Percentiles rank a stretch among this genome's conserved stretches.
These are phyloP conservation scores for Hystrix brachyura DNA, from an alignment of 2,113 vertebrate species.

Conservation along the genomic window DNA sequence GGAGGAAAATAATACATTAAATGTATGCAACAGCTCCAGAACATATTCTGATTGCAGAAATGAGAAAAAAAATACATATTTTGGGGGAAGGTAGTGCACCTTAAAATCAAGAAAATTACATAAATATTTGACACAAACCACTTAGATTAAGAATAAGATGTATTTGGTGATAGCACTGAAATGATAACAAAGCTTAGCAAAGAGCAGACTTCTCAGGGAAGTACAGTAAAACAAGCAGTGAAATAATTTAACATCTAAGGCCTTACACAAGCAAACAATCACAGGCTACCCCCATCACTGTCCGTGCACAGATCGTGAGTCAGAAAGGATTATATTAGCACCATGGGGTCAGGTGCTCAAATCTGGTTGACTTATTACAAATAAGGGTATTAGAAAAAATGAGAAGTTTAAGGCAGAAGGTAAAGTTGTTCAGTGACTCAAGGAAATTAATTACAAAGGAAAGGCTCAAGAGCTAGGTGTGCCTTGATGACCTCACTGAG, in stretches of 20 bases:
- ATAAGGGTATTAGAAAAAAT: constrained; percentile 67
- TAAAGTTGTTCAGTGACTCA: constrained; percentile 63
- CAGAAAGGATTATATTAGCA: constrained; percentile 44
- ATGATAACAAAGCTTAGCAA: constrained; percentile 45
- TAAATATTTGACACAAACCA: constrained; percentile 54
- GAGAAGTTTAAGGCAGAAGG: constrained; percentile 42
- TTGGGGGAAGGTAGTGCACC: background rate
- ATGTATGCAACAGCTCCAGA: background rate
- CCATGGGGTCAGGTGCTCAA: background rate
- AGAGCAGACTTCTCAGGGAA: constrained; percentile 16
- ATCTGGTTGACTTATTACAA: constrained; percentile 59
- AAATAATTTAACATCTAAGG: background rate
- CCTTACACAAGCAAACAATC: background rate
- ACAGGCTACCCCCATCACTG: background rate
- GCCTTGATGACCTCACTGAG: constrained; percentile 9
- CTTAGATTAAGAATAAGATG: constrained; percentile 50
- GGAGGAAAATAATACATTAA: background rate
- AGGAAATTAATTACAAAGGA: constrained; percentile 60
- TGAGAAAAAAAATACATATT: background rate
- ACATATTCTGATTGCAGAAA: background rate
- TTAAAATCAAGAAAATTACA: constrained; percentile 52
- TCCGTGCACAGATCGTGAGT: background rate
- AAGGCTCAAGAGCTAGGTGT: constrained; percentile 42
- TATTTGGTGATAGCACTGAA: constrained; percentile 37
- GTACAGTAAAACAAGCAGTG: constrained; percentile 49